These are phyloP conservation scores for Nasonia longicornis DNA, from an alignment of 1,140 invertebrate genomes.

Conservation along the genomic window DNA sequence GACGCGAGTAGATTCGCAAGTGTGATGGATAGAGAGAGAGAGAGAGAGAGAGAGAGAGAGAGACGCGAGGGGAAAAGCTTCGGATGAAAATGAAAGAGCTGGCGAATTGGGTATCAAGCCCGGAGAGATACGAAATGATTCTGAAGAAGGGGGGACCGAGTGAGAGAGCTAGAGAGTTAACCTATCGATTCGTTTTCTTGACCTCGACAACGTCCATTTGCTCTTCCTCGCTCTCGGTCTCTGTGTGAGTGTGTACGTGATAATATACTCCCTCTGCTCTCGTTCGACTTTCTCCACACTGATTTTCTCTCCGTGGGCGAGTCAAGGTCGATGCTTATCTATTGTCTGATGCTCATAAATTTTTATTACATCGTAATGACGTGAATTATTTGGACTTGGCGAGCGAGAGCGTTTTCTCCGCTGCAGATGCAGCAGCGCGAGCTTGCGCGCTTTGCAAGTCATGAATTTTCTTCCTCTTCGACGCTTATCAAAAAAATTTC, in stretches of 20 bases:
- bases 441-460: background rate
- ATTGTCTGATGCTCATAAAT: constrained; percentile 32
- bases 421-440: background rate
- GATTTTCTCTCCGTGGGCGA: background rate
- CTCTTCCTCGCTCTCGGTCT: background rate
- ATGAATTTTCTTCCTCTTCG: constrained; percentile 8
- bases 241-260: background rate
- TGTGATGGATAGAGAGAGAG: constrained; percentile 19
- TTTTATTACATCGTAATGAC: constrained; percentile 39
- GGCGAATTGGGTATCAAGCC: constrained; percentile 31
- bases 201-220: constrained; percentile 61
- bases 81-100: constrained; percentile 44
- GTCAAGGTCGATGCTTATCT: constrained; percentile 35
- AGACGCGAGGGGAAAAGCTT: constrained; percentile 23
- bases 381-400: constrained; percentile 28
- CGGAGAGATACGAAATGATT: constrained; percentile 54
- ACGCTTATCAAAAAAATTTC: background rate
- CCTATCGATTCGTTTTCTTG: constrained; percentile 66
- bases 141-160: constrained; percentile 38
- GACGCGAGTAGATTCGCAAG: constrained; percentile 35
- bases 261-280: constrained; percentile 14
- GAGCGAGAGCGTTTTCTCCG: background rate
- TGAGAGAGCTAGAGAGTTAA: constrained; percentile 40
- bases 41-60: background rate
- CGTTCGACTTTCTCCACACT: constrained; percentile 1